phyloP scores from a whole-genome alignment of 2,888 invertebrate species.

The Steromphala cineraria region DNA sequence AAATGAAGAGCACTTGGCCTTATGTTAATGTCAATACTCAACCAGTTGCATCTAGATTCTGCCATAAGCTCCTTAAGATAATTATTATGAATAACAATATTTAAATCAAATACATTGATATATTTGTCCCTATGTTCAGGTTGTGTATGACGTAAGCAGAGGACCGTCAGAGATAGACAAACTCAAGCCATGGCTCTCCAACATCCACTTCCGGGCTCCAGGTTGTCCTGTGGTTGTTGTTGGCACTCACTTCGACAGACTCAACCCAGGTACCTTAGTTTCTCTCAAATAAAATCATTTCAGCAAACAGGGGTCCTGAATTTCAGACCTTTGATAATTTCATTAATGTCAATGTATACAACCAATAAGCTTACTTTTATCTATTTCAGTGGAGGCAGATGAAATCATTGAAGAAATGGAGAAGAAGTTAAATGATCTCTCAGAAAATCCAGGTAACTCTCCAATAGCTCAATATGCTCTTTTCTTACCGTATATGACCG shows the following conservation, averaged over 20 bases:
- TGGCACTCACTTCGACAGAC: conserved; percentile 68
- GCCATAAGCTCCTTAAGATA: not conserved
- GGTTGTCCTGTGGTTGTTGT: conserved; percentile 71
- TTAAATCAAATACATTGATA: too few relatives aligned
- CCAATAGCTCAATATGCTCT: too few relatives aligned
- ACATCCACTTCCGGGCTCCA: conserved; percentile 70
- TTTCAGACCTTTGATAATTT: too few relatives aligned
- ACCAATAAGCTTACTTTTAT: not conserved
- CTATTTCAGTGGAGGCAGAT: conserved; percentile 36
- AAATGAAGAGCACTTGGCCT: too few relatives aligned
- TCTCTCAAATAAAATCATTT: not conserved
- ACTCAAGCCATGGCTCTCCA: conserved; percentile 69
- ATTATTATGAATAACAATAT: too few relatives aligned
- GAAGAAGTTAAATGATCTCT: conserved; percentile 50
- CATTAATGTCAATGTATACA: too few relatives aligned
- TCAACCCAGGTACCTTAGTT: conserved; percentile 45
- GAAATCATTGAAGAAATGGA: conserved; percentile 42
- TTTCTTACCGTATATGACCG: too few relatives aligned
- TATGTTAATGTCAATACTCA: not conserved
- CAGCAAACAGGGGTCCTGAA: not conserved
- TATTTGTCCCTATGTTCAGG: conserved; percentile 42
- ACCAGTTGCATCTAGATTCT: too few relatives aligned
- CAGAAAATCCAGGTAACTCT: conserved; percentile 51
- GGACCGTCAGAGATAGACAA: conserved; percentile 60
- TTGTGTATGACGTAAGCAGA: conserved; percentile 63